Evolutionary conservation across 2,888 invertebrate genomes (phyloP).

Genomic region (Metalampra italica): DNA sequence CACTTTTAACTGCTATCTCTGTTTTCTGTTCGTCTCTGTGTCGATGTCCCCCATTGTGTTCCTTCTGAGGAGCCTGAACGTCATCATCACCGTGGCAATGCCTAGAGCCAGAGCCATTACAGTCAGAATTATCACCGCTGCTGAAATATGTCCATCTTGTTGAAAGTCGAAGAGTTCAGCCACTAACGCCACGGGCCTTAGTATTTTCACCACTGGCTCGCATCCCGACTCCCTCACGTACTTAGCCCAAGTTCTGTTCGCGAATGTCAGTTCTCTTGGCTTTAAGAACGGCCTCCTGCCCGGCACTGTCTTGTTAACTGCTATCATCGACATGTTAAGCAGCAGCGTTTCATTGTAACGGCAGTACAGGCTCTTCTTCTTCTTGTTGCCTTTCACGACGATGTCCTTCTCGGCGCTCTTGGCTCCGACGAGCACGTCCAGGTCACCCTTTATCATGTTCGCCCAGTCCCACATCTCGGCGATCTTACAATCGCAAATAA

Average conservation of each 20-base stretch:
- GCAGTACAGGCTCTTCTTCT: conserved; percentile 81
- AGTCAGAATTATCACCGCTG: conserved; percentile 52
- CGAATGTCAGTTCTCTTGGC: conserved; percentile 76
- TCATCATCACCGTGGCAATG: conserved; percentile 53
- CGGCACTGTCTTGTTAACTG: conserved; percentile 70
- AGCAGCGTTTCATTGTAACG: conserved; percentile 79
- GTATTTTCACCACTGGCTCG: conserved; percentile 71
- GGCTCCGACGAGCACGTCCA: conserved; percentile 82
- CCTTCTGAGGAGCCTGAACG: conserved; percentile 49
- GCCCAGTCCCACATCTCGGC: conserved; percentile 87
- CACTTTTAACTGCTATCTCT: conserved; percentile 41
- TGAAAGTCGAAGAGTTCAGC: conserved; percentile 36
- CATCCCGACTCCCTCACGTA: conserved; percentile 83
- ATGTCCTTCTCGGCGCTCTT: conserved; percentile 81
- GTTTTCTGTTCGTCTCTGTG: conserved; percentile 54
- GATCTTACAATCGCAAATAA: conserved; percentile 83
- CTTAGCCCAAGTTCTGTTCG: conserved; percentile 85
- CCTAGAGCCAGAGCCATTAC: conserved; percentile 49
- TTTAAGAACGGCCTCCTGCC: conserved; percentile 78
- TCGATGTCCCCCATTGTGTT: conserved; percentile 28
- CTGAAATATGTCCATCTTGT: conserved; percentile 28
- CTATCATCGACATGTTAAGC: conserved; percentile 63
- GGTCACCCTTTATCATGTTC: conserved; percentile 79
- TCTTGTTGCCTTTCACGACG: conserved; percentile 80
- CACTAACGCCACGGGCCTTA: conserved; percentile 60